phyloP scores from a whole-genome alignment of 2,797 vertebrate genomes.

The Acestrorhynchus altus region DNA sequence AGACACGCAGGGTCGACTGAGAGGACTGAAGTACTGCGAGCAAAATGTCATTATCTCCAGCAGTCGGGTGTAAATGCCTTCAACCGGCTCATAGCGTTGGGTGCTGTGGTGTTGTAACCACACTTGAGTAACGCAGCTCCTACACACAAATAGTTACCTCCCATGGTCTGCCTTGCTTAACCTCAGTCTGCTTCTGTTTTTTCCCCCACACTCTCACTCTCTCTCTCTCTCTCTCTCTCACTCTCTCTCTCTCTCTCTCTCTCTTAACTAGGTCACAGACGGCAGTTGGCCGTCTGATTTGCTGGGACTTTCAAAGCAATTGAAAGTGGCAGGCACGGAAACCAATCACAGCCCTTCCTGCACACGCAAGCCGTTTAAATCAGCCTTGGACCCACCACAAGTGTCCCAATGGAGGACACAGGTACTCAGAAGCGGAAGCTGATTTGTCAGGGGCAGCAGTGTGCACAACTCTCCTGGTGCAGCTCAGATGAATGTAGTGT shows the following conservation, averaged over 20 bases:
- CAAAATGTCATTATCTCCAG: neutral
- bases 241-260: neutral
- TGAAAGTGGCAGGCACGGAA: conserved; percentile 33
- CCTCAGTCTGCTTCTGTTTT: conserved; percentile 36
- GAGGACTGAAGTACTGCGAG: neutral
- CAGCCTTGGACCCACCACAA: conserved; percentile 19
- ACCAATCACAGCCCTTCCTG: conserved; percentile 41
- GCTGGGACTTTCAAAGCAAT: neutral
- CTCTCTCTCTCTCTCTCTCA: neutral
- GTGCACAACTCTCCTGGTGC: neutral
- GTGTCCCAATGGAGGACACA: neutral
- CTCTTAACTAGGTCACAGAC: conserved; percentile 54
- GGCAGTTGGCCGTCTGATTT: conserved; percentile 37
- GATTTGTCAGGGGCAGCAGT: conserved; percentile 2
- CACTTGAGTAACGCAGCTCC: conserved; percentile 25
- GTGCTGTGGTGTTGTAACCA: conserved; percentile 1
- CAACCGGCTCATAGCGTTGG: neutral
- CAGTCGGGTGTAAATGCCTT: conserved; percentile 3
- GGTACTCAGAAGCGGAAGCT: neutral
- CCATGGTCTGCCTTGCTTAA: conserved; percentile 40
- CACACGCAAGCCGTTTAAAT: conserved; percentile 33
- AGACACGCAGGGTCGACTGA: neutral
- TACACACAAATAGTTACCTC: conserved; percentile 25
- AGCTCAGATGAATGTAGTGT: neutral
- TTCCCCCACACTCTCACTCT: neutral